Conservation (phyloP, 2,888 invertebrate species). For the Lasius platythorax region DNA sequence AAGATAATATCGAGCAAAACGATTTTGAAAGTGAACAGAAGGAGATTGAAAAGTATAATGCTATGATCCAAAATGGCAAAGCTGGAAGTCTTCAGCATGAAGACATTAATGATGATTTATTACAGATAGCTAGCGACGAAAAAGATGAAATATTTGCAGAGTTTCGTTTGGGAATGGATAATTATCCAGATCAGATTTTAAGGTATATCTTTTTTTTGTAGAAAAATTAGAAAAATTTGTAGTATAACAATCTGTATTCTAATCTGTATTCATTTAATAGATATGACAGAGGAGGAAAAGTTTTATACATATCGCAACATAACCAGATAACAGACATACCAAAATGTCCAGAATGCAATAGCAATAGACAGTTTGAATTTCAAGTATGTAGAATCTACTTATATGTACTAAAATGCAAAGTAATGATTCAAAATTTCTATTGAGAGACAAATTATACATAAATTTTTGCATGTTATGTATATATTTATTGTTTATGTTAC, state of each 20-base stretch:
- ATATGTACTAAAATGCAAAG: not conserved
- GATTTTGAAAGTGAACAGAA: conserved; percentile 73
- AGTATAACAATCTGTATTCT: not conserved
- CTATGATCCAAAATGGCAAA: conserved; percentile 88
- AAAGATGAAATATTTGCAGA: conserved; percentile 93
- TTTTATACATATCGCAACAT: conserved; percentile 93
- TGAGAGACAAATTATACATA: not conserved
- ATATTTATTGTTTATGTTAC: not conserved
- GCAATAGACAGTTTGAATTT: conserved; percentile 95
- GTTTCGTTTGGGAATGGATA: conserved; percentile 91
- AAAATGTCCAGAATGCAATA: conserved; percentile 91
- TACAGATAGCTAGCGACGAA: conserved; percentile 89
- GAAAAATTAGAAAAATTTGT: not conserved
- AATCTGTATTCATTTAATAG: conserved; percentile 82
- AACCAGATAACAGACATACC: conserved; percentile 89
- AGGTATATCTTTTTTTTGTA: conserved; percentile 72
- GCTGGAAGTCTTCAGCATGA: conserved; percentile 88
- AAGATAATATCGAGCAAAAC: conserved; percentile 76
- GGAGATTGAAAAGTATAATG: conserved; percentile 87
- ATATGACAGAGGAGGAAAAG: conserved; percentile 92
- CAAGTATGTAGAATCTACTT: conserved; percentile 87
- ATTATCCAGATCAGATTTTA: conserved; percentile 93
- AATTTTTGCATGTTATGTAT: not conserved
- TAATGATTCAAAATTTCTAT: not conserved
- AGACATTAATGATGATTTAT: conserved; percentile 90